Percentiles rank a stretch among this genome's conserved stretches.
Evolutionary conservation across 2,113 vertebrate genomes (phyloP).

Genomic region (Sander vitreus): DNA sequence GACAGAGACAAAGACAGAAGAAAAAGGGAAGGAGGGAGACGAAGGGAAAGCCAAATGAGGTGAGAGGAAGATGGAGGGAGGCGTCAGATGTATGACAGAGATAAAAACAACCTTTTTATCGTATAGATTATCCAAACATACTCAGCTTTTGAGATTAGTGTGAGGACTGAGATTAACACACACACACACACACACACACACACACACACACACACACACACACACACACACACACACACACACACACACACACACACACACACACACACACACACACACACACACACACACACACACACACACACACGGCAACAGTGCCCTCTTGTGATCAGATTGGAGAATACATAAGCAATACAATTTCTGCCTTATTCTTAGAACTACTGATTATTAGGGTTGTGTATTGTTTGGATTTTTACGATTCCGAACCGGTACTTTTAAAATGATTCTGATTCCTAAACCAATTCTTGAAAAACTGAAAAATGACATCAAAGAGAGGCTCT

Average conservation of each 20-base stretch:
- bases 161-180: background rate
- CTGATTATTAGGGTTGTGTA: too few relatives aligned
- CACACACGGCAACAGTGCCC: constrained; percentile 57
- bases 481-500: too few relatives aligned
- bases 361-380: background rate
- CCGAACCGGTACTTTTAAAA: too few relatives aligned
- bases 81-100: background rate
- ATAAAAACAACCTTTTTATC: too few relatives aligned
- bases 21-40: background rate
- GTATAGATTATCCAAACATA: background rate
- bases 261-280: background rate
- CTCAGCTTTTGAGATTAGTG: background rate
- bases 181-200: background rate
- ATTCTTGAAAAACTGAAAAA: too few relatives aligned
- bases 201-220: background rate
- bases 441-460: too few relatives aligned
- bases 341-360: background rate
- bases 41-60: background rate
- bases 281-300: background rate
- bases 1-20: background rate
- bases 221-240: background rate
- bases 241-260: background rate
- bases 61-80: background rate
- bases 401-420: too few relatives aligned
- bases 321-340: constrained; percentile 56